Percentiles rank a stretch among this genome's conserved stretches.
phyloP scores from a whole-genome alignment of 2,888 invertebrate species.

The Leptopterna dolabrata region DNA sequence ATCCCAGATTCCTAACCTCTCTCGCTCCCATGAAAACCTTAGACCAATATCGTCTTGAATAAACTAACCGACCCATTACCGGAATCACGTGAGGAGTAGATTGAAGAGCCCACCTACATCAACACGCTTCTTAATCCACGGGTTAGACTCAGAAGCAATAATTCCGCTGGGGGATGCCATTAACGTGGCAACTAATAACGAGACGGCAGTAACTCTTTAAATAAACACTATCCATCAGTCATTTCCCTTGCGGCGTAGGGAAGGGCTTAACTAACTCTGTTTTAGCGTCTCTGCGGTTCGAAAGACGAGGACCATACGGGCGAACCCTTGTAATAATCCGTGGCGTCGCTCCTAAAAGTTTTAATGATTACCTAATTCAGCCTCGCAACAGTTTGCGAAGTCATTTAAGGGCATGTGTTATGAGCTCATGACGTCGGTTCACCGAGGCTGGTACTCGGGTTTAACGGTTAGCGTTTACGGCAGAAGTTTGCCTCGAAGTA shows the following conservation, averaged over 20 bases:
- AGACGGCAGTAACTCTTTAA: slow-evolving; percentile 2
- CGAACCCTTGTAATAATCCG: background rate
- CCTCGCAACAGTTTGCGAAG: background rate
- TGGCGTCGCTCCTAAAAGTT: background rate
- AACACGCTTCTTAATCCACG: slow-evolving; percentile 32
- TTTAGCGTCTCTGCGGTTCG: background rate
- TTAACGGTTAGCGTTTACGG: slow-evolving; percentile 7
- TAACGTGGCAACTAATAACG: slow-evolving; percentile 40
- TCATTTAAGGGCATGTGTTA: background rate
- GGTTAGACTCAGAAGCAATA: slow-evolving; percentile 31
- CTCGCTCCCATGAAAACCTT: background rate
- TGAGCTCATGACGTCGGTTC: background rate
- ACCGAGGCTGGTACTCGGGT: background rate
- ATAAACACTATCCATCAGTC: slow-evolving; percentile 32
- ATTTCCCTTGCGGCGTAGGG: background rate
- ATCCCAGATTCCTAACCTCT: too few relatives aligned
- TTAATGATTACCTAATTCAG: slow-evolving; percentile 11
- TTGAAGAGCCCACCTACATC: slow-evolving; percentile 17
- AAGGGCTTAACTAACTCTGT: background rate
- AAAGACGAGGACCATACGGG: background rate
- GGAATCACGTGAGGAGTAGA: background rate
- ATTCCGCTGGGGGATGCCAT: background rate
- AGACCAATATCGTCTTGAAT: background rate
- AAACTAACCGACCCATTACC: slow-evolving; percentile 1
- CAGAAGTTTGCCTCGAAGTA: background rate